Conservation (phyloP, 2,113 vertebrate genomes). For the Pseudorectes ferrugineus region DNA sequence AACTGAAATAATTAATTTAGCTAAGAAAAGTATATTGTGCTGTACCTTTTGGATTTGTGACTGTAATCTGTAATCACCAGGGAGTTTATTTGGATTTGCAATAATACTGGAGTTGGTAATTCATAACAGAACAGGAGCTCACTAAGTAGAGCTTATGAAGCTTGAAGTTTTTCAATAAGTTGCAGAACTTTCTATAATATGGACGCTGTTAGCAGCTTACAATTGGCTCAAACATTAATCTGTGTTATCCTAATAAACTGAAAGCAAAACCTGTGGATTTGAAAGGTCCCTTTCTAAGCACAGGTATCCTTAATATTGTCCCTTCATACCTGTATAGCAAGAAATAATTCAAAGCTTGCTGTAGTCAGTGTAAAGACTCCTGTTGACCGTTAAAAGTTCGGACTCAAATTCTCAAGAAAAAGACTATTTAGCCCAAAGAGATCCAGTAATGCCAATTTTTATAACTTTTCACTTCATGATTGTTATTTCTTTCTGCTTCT, state of each 20-base stretch:
- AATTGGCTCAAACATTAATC: conserved; percentile 26
- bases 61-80: conserved; percentile 68
- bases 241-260: not conserved
- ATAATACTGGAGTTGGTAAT: conserved; percentile 65
- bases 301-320: not conserved
- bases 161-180: conserved; percentile 36
- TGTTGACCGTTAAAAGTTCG: not conserved
- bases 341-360: not conserved
- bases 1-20: conserved; percentile 79
- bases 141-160: conserved; percentile 19
- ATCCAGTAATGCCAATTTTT: not conserved
- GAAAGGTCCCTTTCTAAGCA: not conserved
- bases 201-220: not conserved
- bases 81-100: conserved; percentile 72
- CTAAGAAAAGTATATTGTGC: conserved; percentile 62
- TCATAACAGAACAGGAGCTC: conserved; percentile 45
- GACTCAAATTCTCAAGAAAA: not conserved
- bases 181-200: conserved; percentile 13
- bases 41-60: conserved; percentile 68
- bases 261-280: conserved; percentile 7
- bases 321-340: not conserved
- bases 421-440: not conserved
- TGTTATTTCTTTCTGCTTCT: not conserved
- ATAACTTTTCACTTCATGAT: not conserved
- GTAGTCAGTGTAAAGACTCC: not conserved